Evolutionary conservation across 92 coral and sea anemone species (phyloP).

Genomic region (Zoanthus gigantus): DNA sequence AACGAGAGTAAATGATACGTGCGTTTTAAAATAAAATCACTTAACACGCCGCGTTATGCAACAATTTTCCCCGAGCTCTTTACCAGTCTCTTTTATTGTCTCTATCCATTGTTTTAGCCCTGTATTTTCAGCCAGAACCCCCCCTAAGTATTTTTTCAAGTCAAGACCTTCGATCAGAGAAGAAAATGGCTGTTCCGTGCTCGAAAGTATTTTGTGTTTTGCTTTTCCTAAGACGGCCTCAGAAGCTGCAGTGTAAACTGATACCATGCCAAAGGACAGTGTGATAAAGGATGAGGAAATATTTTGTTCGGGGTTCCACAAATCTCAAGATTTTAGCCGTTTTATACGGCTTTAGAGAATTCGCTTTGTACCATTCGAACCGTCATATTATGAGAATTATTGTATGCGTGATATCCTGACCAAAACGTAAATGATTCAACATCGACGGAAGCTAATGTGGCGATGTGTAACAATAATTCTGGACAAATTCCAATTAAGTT

Average conservation of each 20-base stretch:
- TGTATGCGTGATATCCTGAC: neutral
- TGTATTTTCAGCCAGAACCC: slow-evolving; percentile 11
- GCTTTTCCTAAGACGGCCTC: slow-evolving; percentile 5
- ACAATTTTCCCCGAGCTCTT: slow-evolving; percentile 19
- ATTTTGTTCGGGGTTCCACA: neutral
- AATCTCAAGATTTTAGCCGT: neutral
- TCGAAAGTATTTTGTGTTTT: neutral
- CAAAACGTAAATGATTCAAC: neutral
- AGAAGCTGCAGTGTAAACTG: slow-evolving; percentile 1
- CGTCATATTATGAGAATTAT: slow-evolving; percentile 11
- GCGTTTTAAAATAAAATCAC: neutral
- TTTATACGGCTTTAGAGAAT: slow-evolving; percentile 4
- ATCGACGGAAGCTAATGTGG: slow-evolving; percentile 1
- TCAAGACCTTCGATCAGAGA: neutral
- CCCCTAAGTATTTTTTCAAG: slow-evolving; percentile 9
- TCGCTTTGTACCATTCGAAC: slow-evolving; percentile 8
- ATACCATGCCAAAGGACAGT: neutral
- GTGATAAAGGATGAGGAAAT: neutral
- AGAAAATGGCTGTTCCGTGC: neutral
- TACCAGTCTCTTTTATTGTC: slow-evolving; percentile 5
- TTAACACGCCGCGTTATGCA: neutral
- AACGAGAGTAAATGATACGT: neutral
- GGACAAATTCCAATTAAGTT: neutral
- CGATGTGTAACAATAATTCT: neutral
- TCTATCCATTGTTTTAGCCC: neutral